A percentile compares a stretch with the other conserved stretches of the same genome.
Conservation (phyloP, 2,888 invertebrate genomes). For the Tetranychus piercei region DNA sequence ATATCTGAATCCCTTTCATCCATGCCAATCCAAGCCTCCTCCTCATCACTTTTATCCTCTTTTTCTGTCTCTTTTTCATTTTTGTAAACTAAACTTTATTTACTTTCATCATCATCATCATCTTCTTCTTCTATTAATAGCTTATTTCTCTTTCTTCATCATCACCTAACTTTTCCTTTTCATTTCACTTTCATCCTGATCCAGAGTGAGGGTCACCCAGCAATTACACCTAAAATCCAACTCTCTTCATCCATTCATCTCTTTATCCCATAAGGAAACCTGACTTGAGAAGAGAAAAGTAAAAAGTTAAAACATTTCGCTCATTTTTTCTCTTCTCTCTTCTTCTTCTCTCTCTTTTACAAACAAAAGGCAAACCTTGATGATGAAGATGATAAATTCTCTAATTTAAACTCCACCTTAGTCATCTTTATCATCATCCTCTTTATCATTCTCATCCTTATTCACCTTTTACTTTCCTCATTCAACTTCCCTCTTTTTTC, state of each 20-base stretch:
- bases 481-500: not conserved
- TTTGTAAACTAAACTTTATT: not conserved
- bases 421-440: not conserved
- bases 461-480: not conserved
- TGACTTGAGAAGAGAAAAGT: no score
- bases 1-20: not conserved
- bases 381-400: not conserved
- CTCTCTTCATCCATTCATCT: not conserved
- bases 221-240: not conserved
- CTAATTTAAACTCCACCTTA: not conserved
- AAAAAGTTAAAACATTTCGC: no score
- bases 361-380: no score
- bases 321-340: not conserved
- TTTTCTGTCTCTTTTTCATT: not conserved
- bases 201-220: not conserved
- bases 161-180: not conserved
- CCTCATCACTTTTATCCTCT: conserved; percentile 1
- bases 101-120: not conserved
- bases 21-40: not conserved
- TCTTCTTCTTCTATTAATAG: not conserved
- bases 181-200: not conserved
- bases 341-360: not conserved
- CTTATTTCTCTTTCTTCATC: not conserved
- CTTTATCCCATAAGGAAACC: no score
- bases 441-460: not conserved